Conservation (phyloP, 1,140 invertebrate species). For the Nasonia longicornis region DNA sequence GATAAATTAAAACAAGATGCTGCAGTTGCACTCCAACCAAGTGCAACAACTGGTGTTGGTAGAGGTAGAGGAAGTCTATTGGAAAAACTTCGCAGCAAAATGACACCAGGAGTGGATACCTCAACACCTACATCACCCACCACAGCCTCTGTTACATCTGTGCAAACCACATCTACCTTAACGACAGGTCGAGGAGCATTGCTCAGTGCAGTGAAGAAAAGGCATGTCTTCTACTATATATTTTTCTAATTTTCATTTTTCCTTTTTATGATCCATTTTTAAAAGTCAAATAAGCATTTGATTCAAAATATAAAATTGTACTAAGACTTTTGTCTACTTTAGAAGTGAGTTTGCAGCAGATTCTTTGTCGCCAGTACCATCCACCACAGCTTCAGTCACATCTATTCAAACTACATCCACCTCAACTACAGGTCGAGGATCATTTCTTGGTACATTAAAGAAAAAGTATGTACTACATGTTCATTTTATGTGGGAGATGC, state of each 20-base stretch:
- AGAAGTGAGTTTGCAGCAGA: not conserved
- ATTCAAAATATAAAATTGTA: too few relatives aligned
- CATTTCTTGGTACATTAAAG: constrained; percentile 12
- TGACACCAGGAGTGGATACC: not conserved
- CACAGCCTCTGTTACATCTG: not conserved
- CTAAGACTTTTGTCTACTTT: too few relatives aligned
- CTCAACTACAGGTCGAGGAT: constrained; percentile 25
- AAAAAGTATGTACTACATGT: not conserved
- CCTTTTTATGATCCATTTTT: too few relatives aligned
- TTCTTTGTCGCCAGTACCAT: not conserved
- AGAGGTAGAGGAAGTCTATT: constrained; percentile 29
- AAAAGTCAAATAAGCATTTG: too few relatives aligned
- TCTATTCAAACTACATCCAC: constrained; percentile 18
- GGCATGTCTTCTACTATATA: not conserved
- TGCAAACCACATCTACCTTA: constrained; percentile 4
- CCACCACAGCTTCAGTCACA: not conserved
- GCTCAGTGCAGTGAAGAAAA: not conserved
- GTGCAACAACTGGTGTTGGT: not conserved
- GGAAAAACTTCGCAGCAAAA: constrained; percentile 23
- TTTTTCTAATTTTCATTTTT: not conserved
- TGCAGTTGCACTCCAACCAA: not conserved
- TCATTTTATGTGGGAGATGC: not conserved
- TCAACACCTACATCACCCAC: not conserved
- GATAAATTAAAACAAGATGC: not conserved
- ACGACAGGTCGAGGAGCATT: constrained; percentile 38